Evolutionary conservation across 2,888 invertebrate genomes (phyloP).

Genomic region (Drosophila borealis): DNA sequence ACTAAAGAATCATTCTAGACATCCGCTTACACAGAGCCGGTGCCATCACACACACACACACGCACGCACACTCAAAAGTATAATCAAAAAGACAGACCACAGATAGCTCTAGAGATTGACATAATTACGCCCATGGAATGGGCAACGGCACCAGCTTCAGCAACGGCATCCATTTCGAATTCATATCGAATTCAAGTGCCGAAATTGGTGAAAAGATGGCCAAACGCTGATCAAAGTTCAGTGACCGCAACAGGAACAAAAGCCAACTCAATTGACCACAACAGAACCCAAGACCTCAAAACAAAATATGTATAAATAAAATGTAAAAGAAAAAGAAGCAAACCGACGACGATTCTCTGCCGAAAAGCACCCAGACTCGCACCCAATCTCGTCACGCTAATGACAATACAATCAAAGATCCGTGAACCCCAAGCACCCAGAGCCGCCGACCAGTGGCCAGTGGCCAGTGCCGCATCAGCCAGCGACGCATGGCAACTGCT

Average conservation of each 20-base stretch:
- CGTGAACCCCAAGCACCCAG: slow-evolving; percentile 26
- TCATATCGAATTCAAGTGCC: slow-evolving; percentile 69
- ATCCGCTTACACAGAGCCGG: slow-evolving; percentile 23
- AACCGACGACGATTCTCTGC: neutral
- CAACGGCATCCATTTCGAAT: slow-evolving; percentile 47
- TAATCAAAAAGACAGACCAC: slow-evolving; percentile 20
- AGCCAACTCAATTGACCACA: slow-evolving; percentile 27
- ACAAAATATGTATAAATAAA: neutral
- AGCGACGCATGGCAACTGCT: slow-evolving; percentile 69
- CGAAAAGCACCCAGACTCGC: slow-evolving; percentile 15
- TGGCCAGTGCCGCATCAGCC: slow-evolving; percentile 33
- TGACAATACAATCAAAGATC: slow-evolving; percentile 67
- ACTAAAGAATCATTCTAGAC: slow-evolving; percentile 42
- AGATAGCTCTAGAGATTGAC: slow-evolving; percentile 52
- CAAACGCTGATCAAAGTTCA: slow-evolving; percentile 49
- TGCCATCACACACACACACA: slow-evolving; percentile 9
- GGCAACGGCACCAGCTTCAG: slow-evolving; percentile 1
- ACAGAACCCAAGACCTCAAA: neutral
- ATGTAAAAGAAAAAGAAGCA: neutral
- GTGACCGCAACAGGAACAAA: slow-evolving; percentile 55
- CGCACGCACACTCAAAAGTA: no score
- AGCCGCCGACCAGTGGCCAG: neutral
- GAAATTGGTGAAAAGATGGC: slow-evolving; percentile 40
- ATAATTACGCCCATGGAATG: slow-evolving; percentile 66
- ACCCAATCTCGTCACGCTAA: slow-evolving; percentile 57